A percentile compares a stretch with the other conserved stretches of the same genome.
These are phyloP conservation scores for Nyctibius grandis DNA, from an alignment of 2,797 vertebrate species.

Conservation along the genomic window DNA sequence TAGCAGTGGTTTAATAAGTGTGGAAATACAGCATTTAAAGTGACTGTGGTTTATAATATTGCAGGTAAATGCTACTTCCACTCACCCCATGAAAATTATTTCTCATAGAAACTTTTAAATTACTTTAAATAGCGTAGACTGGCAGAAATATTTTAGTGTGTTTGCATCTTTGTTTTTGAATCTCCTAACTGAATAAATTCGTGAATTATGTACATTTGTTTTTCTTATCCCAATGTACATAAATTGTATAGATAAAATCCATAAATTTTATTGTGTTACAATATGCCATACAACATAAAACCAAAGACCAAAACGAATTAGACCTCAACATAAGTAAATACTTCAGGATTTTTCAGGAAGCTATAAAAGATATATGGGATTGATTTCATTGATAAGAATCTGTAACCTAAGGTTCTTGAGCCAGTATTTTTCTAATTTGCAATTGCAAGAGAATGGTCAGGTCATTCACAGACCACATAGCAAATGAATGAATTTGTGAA, in stretches of 20 bases:
- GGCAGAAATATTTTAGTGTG: constrained; percentile 47
- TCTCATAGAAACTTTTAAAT: constrained; percentile 53
- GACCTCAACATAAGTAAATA: neutral
- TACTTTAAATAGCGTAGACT: constrained; percentile 46
- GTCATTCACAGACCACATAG: neutral
- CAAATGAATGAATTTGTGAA: neutral
- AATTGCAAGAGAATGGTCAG: neutral
- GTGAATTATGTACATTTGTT: constrained; percentile 29
- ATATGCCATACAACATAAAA: neutral
- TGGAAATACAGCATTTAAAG: constrained; percentile 36
- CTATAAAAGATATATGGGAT: neutral
- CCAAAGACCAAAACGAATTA: neutral
- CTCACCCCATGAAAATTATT: constrained; percentile 40
- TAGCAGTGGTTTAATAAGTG: constrained; percentile 59
- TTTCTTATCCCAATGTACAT: neutral
- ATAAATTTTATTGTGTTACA: neutral
- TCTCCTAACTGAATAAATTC: constrained; percentile 11
- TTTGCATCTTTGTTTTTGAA: constrained; percentile 34
- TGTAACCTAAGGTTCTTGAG: neutral
- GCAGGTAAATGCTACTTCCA: constrained; percentile 38
- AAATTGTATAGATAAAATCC: neutral
- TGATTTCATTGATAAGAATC: neutral
- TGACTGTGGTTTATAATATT: neutral
- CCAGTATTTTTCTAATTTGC: neutral
- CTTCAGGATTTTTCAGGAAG: neutral